A percentile compares a stretch with the other conserved stretches of the same genome.
phyloP scores from a whole-genome alignment of 1,140 invertebrate species.

The Armadillidium nasatum region DNA sequence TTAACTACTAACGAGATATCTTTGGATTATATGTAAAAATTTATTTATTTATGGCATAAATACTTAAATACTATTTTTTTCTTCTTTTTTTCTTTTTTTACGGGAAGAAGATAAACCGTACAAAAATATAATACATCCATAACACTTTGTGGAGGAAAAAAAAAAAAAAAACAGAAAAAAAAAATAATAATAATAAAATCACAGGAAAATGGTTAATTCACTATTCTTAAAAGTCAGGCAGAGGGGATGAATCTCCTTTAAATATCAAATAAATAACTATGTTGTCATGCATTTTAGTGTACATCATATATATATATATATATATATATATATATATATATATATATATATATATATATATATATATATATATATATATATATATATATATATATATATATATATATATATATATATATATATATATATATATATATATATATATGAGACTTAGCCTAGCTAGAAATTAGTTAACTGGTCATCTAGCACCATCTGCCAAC shows the following conservation, averaged over 20 bases:
- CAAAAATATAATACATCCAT: background rate
- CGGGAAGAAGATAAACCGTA: background rate
- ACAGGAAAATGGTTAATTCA: background rate
- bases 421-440: background rate
- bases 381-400: background rate
- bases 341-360: no score
- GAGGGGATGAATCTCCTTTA: background rate
- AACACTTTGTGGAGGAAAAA: no score
- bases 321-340: no score
- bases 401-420: background rate
- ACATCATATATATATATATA: no score
- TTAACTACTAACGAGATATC: no score
- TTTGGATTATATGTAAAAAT: no score
- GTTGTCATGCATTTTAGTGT: background rate
- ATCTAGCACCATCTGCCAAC: background rate
- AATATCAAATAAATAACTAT: background rate
- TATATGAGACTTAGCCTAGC: background rate
- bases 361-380: background rate
- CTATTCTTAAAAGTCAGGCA: background rate
- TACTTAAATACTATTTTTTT: background rate
- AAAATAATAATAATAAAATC: background rate
- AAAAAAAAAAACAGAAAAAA: no score
- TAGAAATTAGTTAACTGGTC: background rate
- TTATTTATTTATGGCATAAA: no score
- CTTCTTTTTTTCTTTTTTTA: no score